Evolutionary conservation across 2,888 invertebrate genomes (phyloP).

Genomic region (Emesis russula): DNA sequence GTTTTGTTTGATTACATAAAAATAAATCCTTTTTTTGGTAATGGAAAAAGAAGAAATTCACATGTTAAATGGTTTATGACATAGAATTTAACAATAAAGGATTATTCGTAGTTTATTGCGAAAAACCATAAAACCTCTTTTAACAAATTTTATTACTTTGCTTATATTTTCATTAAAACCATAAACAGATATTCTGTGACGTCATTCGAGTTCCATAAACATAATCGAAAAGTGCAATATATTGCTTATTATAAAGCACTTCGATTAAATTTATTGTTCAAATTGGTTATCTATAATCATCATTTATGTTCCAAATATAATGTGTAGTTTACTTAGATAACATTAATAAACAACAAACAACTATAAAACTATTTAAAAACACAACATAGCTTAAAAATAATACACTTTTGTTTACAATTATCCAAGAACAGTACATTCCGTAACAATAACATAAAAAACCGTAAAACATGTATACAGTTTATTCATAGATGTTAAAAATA

Average conservation of each 20-base stretch:
- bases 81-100: too few relatives aligned
- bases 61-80: too few relatives aligned
- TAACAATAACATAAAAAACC: neutral
- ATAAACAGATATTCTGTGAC: neutral
- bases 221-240: neutral
- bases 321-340: conserved; percentile 18
- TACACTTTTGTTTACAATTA: neutral
- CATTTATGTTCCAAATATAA: conserved; percentile 9
- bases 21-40: too few relatives aligned
- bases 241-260: conserved; percentile 6
- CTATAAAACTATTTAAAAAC: neutral
- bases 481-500: conserved; percentile 11
- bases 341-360: neutral
- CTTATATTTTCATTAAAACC: too few relatives aligned
- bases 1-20: too few relatives aligned
- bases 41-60: too few relatives aligned
- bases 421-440: neutral
- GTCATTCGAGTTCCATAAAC: neutral
- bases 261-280: conserved; percentile 10
- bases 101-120: too few relatives aligned
- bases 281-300: conserved; percentile 5
- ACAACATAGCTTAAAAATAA: neutral
- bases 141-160: too few relatives aligned
- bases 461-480: neutral
- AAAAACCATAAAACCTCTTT: too few relatives aligned